These are phyloP conservation scores for Galbula dea DNA, from an alignment of 2,113 vertebrate genomes.

Conservation along the genomic window DNA sequence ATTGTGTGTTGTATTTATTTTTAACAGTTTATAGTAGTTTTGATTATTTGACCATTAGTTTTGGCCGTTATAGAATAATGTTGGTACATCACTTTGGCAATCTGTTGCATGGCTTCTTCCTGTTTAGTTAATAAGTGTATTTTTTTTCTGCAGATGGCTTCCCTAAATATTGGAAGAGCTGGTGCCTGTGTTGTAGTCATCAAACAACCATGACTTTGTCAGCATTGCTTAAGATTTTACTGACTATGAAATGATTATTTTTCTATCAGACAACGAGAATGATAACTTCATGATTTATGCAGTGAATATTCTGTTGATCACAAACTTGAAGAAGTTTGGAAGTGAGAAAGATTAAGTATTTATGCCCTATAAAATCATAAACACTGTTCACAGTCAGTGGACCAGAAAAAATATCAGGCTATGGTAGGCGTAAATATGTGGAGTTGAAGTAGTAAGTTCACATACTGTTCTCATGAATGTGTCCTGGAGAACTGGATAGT, in stretches of 20 bases:
- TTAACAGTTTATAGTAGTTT: not conserved
- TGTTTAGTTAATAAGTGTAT: not conserved
- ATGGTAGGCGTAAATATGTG: not conserved
- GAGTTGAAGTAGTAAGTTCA: not conserved
- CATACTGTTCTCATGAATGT: conserved; percentile 31
- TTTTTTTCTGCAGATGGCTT: conserved; percentile 75
- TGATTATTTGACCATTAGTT: not conserved
- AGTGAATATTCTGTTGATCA: conserved; percentile 2
- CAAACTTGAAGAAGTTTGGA: conserved; percentile 16
- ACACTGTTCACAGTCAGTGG: conserved; percentile 1
- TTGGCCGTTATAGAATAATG: not conserved
- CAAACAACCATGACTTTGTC: conserved; percentile 73
- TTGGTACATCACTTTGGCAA: not conserved
- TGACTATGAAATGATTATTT: conserved; percentile 70
- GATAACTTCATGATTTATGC: conserved; percentile 31
- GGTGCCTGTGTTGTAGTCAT: conserved; percentile 82
- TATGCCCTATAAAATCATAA: conserved; percentile 10
- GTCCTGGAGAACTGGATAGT: conserved; percentile 20
- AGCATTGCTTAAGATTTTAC: conserved; percentile 35
- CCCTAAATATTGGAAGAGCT: conserved; percentile 80
- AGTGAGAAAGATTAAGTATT: conserved; percentile 18
- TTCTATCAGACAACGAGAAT: conserved; percentile 58
- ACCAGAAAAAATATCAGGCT: not conserved
- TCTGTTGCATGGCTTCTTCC: not conserved
- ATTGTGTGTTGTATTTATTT: not conserved